Evolutionary conservation across 1,140 invertebrate species (phyloP).

Genomic region (Steinernema feltiae): DNA sequence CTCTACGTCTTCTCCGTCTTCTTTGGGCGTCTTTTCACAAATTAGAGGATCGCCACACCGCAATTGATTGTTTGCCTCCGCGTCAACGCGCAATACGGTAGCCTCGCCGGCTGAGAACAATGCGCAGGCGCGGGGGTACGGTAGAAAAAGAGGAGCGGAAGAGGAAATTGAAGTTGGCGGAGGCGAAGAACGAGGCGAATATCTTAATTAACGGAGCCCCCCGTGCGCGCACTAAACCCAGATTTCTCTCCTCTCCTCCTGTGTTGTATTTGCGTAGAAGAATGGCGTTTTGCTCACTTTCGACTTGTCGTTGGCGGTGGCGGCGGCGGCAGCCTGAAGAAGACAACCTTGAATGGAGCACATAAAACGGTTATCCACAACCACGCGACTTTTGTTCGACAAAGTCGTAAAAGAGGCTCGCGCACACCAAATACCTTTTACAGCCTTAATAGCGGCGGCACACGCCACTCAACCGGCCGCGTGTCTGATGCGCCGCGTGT

Average conservation of each 20-base stretch:
- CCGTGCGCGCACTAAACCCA: conserved; percentile 10
- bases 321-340: no score
- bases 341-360: conserved; percentile 5
- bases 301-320: neutral
- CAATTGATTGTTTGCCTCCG: neutral
- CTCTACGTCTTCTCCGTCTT: neutral
- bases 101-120: neutral
- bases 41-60: neutral
- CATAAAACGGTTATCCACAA: conserved; percentile 5
- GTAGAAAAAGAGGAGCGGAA: neutral
- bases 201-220: neutral
- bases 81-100: no score
- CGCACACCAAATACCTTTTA: neutral
- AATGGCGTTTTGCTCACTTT: conserved; percentile 3
- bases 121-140: neutral
- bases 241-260: neutral
- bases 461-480: neutral
- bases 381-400: conserved; percentile 5
- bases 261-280: neutral
- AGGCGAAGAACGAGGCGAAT: neutral
- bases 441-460: conserved; percentile 12
- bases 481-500: no score
- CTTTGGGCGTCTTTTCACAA: neutral
- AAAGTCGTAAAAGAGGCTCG: neutral
- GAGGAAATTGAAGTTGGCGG: neutral